Evolutionary conservation across 2,888 invertebrate genomes (phyloP), one percentile per base, ranked within the genome.

Genomic region (Lutraria lutraria): DNA sequence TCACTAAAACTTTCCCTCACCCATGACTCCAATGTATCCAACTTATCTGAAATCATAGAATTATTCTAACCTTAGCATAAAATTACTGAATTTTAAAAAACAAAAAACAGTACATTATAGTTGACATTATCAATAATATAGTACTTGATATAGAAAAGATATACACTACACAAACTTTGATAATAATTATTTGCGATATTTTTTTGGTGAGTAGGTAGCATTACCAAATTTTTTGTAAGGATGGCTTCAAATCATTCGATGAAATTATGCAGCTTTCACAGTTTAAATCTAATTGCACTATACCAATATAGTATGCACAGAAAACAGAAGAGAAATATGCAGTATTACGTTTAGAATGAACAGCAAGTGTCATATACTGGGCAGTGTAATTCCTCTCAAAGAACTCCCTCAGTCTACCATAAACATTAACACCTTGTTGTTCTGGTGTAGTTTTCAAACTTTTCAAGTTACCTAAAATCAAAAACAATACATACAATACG

Each of bases 291-390:
- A 43, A 43, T 43, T 43, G 43, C 8, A 43, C 8, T 4, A 43
- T 43, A 43, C 43, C 43, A 43, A 43, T 43, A 43, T 43, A 43
- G 43, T 43, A 43, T 4, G 8, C 43, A 43, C 43, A 43, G 43
- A 43, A 43, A 43, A 43, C 43, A 43, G 43, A 43, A 4, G 43
- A 43, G 4, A 43, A 43, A 43, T 43, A 43, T 8, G 43, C 43
- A 43, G 43, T 43, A 43, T 43, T 43, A 43, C 43, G 96, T 92
- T 95, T 95, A n/a, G 96, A 96, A 97, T 98, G 98, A 31, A 99
- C 97, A 80, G 98, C 98, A 3, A 99, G 96, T 15, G 98, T 98
- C 98, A 99, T 99, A 93, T 98, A 97, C 95, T 99, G 98, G 15
- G 98, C 98, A 63, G 98, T 98, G 95, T 99, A 99, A 96, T 98